Evolutionary conservation across 2,888 invertebrate species (phyloP).

Genomic region (Orchestes rusci): DNA sequence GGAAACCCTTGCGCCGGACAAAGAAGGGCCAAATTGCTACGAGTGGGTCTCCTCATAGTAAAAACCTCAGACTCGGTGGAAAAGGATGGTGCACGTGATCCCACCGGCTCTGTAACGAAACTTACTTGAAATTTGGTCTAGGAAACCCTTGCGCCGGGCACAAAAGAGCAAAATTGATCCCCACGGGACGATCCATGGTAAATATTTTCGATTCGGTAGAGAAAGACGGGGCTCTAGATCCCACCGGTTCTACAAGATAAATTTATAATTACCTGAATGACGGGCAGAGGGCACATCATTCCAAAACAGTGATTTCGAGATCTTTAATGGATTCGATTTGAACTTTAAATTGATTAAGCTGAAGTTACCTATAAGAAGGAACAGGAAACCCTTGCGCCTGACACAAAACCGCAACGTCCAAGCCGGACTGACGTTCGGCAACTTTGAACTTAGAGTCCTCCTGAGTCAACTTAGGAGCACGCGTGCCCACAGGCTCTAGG

Average conservation of each 20-base stretch:
- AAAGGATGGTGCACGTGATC: slow-evolving; percentile 48
- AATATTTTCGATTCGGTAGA: slow-evolving; percentile 36
- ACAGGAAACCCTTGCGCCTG: slow-evolving; percentile 65
- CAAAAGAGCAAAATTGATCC: slow-evolving; percentile 58
- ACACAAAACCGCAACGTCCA: slow-evolving; percentile 62
- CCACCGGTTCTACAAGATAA: slow-evolving; percentile 40
- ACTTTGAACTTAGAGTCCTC: slow-evolving; percentile 37
- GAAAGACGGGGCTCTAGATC: slow-evolving; percentile 42
- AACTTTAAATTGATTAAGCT: no score
- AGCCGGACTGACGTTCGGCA: slow-evolving; percentile 34
- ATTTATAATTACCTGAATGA: slow-evolving; percentile 42
- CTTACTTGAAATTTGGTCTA: slow-evolving; percentile 57
- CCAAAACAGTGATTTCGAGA: no score
- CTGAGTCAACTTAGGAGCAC: slow-evolving; percentile 42
- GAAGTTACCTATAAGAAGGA: slow-evolving; percentile 45
- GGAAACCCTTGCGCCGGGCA: slow-evolving; percentile 74
- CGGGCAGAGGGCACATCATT: no score
- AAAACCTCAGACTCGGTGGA: slow-evolving; percentile 45
- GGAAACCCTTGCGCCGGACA: slow-evolving; percentile 77
- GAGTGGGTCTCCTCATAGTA: slow-evolving; percentile 44
- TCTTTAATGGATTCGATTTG: no score
- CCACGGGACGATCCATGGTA: slow-evolving; percentile 28
- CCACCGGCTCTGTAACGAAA: slow-evolving; percentile 41
- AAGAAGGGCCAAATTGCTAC: slow-evolving; percentile 59
- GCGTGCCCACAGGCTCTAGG: slow-evolving; percentile 43